Conservation (phyloP, 2,113 vertebrate species). For the Sterrhoptilus dennistouni region DNA sequence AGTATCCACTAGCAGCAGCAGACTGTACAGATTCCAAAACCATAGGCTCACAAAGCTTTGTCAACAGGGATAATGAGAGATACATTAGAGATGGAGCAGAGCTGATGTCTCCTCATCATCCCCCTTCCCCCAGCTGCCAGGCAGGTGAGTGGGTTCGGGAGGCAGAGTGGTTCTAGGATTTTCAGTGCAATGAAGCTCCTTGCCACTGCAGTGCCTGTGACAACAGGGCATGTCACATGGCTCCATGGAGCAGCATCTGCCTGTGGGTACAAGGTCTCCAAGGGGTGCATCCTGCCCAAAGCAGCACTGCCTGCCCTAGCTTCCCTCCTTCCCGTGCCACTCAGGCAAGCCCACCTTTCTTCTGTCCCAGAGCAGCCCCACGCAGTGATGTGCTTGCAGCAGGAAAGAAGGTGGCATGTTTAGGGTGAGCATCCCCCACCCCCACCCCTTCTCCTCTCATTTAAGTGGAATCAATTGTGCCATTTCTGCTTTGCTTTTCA, state of each 20-base stretch:
- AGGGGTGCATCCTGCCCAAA: background rate
- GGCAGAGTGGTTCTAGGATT: background rate
- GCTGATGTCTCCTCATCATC: background rate
- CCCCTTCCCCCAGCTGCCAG: background rate
- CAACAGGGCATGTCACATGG: background rate
- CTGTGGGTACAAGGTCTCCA: accelerated
- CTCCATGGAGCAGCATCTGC: background rate
- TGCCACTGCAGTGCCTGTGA: background rate
- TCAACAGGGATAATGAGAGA: background rate
- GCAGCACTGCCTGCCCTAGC: background rate
- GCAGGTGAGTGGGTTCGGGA: background rate
- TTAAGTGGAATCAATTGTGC: conserved; percentile 88
- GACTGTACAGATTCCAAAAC: background rate
- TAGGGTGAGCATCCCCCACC: conserved; percentile 72
- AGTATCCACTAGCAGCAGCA: background rate
- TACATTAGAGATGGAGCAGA: background rate
- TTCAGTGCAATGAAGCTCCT: background rate
- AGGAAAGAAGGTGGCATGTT: conserved; percentile 66
- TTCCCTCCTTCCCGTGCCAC: background rate
- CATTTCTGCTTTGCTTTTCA: conserved; percentile 86
- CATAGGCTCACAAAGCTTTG: background rate
- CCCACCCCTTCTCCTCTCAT: conserved; percentile 70
- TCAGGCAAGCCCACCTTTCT: background rate
- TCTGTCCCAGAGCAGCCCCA: background rate
- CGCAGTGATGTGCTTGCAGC: background rate